These are phyloP conservation scores for Stenopsyche tienmushanensis DNA, from an alignment of 1,140 invertebrate genomes.

Conservation along the genomic window DNA sequence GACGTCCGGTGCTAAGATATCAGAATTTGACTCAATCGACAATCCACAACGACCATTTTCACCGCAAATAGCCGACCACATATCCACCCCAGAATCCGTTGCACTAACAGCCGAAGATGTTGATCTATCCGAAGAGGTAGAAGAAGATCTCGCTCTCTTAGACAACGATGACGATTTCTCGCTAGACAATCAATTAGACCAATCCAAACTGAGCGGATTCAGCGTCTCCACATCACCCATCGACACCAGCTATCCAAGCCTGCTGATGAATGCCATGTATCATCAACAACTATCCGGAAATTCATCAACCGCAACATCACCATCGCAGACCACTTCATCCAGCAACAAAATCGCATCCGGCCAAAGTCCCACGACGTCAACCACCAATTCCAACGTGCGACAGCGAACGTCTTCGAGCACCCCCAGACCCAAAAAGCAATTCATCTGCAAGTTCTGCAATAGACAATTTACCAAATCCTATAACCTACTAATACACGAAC, in stretches of 20 bases:
- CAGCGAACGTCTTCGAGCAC: constrained; percentile 59
- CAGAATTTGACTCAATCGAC: constrained; percentile 58
- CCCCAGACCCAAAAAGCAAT: constrained; percentile 89
- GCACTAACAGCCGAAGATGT: constrained; percentile 58
- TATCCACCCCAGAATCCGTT: constrained; percentile 51
- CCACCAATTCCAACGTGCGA: constrained; percentile 57
- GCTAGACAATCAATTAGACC: constrained; percentile 54
- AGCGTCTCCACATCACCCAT: constrained; percentile 53
- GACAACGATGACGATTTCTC: constrained; percentile 60
- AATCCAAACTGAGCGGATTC: constrained; percentile 50
- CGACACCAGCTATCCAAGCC: constrained; percentile 60
- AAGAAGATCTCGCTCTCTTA: constrained; percentile 60
- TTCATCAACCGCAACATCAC: constrained; percentile 49
- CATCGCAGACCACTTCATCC: constrained; percentile 44
- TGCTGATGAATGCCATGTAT: constrained; percentile 62
- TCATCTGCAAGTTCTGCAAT: constrained; percentile 97
- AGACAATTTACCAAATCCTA: constrained; percentile 98
- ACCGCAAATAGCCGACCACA: constrained; percentile 54
- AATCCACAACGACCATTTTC: constrained; percentile 46
- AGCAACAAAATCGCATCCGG: constrained; percentile 53
- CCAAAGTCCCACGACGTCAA: constrained; percentile 53
- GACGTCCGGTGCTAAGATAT: constrained; percentile 58
- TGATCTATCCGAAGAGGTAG: constrained; percentile 62
- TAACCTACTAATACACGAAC: constrained; percentile 95
- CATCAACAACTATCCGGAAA: constrained; percentile 56